A percentile compares a stretch with the other conserved stretches of the same genome.
These are phyloP conservation scores for Cerastoderma edule DNA, from an alignment of 2,888 invertebrate genomes.

Conservation along the genomic window DNA sequence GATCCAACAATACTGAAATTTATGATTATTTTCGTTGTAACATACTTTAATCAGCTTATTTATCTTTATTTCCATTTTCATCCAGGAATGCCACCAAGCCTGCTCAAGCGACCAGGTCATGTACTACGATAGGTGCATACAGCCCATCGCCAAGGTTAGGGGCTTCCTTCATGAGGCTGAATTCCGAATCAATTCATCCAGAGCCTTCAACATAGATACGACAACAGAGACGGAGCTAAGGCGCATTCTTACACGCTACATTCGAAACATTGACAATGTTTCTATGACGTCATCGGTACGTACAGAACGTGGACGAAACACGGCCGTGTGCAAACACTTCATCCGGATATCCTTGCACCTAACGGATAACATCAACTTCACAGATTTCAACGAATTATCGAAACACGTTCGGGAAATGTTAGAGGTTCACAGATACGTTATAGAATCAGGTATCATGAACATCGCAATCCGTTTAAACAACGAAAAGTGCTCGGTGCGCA, in stretches of 20 bases:
- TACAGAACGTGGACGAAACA: not conserved
- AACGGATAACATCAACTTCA: not conserved
- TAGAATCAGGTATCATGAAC: no score
- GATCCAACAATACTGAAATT: no score
- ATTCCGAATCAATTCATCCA: not conserved
- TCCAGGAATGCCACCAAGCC: conserved; percentile 1
- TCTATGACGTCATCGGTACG: not conserved
- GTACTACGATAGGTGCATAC: not conserved
- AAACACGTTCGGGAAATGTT: no score
- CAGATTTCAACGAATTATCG: no score
- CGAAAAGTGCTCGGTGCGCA: no score
- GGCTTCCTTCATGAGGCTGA: not conserved
- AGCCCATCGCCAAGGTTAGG: not conserved
- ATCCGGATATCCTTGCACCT: not conserved
- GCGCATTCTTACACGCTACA: no score
- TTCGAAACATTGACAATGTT: not conserved
- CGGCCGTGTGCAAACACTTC: not conserved
- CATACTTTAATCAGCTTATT: no score
- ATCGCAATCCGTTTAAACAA: no score
- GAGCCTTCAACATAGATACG: not conserved
- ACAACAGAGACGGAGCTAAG: not conserved
- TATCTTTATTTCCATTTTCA: not conserved
- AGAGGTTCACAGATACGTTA: no score
- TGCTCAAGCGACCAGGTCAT: not conserved
- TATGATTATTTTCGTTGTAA: no score